phyloP scores from a whole-genome alignment of 2,797 vertebrate genomes.

The Pelobates cultripes region DNA sequence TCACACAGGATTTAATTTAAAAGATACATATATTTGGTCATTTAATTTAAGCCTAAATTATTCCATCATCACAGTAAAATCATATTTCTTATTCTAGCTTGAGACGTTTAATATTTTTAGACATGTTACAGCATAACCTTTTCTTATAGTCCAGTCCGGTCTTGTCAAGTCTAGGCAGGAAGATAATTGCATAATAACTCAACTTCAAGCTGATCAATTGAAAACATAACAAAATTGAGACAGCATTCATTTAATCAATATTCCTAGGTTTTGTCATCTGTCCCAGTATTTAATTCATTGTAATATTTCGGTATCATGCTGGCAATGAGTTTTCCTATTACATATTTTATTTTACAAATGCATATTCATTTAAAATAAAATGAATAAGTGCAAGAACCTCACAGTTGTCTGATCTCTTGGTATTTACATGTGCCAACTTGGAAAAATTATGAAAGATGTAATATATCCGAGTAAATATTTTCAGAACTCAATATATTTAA shows the following conservation, averaged over 20 bases:
- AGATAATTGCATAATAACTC: slow-evolving; percentile 27
- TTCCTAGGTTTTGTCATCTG: not conserved
- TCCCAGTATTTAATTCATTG: not conserved
- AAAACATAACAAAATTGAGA: not conserved
- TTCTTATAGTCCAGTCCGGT: slow-evolving; percentile 4
- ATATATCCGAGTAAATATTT: too few relatives aligned
- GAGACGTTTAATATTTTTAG: not conserved
- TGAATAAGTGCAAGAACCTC: not conserved
- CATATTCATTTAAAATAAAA: not conserved
- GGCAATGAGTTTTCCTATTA: not conserved
- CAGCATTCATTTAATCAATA: slow-evolving; percentile 17
- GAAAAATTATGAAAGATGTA: too few relatives aligned
- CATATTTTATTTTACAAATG: not conserved
- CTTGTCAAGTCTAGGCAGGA: slow-evolving; percentile 2
- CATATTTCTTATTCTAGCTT: not conserved
- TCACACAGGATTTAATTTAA: too few relatives aligned
- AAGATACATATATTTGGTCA: too few relatives aligned
- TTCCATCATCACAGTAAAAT: not conserved
- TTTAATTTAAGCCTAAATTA: not conserved
- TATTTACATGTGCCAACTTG: not conserved
- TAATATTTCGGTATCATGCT: not conserved
- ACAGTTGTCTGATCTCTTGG: not conserved
- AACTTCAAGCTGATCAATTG: slow-evolving; percentile 20
- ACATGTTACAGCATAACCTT: slow-evolving; percentile 9
- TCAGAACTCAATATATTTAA: too few relatives aligned